Conservation (phyloP, 2,888 invertebrate species). For the Nineta flava region DNA sequence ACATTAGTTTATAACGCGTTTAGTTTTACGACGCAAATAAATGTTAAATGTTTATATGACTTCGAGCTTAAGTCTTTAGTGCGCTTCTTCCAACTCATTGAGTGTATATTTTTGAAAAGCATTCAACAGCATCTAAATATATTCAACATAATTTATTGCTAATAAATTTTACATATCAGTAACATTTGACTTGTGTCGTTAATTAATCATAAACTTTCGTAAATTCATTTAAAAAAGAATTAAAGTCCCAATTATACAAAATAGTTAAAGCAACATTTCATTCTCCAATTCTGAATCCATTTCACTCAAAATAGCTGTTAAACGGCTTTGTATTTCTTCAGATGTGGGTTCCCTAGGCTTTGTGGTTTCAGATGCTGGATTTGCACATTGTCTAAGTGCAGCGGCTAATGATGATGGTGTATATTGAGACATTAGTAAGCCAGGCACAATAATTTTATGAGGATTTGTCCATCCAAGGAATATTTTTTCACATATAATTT, state of each 20-base stretch:
- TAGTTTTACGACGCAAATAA: no score
- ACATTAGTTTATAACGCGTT: no score
- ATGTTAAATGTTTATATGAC: no score
- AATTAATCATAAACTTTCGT: background rate
- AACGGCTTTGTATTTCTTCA: conserved; percentile 30
- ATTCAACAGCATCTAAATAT: no score
- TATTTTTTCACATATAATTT: conserved; percentile 49
- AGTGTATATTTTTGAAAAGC: no score
- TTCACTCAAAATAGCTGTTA: conserved; percentile 35
- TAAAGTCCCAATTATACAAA: background rate
- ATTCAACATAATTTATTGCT: no score
- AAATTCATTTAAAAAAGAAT: background rate
- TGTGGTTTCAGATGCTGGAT: conserved; percentile 31
- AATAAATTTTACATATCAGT: no score
- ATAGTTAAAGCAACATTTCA: background rate
- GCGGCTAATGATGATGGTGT: conserved; percentile 40
- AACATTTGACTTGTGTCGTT: no score
- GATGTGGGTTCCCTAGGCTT: conserved; percentile 31
- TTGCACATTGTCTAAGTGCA: conserved; percentile 40
- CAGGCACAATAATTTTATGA: conserved; percentile 41
- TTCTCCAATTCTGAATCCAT: conserved; percentile 22
- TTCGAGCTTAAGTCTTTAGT: no score
- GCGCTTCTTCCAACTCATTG: no score
- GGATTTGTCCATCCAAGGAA: conserved; percentile 47
- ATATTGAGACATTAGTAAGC: conserved; percentile 39